phyloP scores from a whole-genome alignment of 1,140 invertebrate genomes.

The Drosophila ercepeae region DNA sequence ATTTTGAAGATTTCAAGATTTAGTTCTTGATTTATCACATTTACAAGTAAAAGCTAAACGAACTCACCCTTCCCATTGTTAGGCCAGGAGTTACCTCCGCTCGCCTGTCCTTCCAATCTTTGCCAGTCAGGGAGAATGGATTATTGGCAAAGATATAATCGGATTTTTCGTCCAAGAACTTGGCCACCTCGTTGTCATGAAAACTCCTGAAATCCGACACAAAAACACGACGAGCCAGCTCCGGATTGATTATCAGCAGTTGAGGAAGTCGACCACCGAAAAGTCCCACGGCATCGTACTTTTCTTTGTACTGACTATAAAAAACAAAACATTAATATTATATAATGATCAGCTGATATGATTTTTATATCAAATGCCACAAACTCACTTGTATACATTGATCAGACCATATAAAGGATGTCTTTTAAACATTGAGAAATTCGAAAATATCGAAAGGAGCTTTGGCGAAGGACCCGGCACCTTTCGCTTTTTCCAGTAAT shows the following conservation, averaged over 20 bases:
- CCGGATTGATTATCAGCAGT: constrained; percentile 84
- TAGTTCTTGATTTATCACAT: not conserved
- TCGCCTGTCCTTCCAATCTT: constrained; percentile 86
- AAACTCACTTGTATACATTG: constrained; percentile 61
- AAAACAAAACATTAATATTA: not conserved
- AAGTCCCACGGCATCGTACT: constrained; percentile 72
- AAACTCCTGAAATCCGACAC: constrained; percentile 85
- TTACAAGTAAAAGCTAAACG: no score
- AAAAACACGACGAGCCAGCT: constrained; percentile 84
- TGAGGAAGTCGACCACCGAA: constrained; percentile 59
- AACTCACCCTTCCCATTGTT: constrained; percentile 81
- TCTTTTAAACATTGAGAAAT: not conserved
- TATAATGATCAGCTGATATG: not conserved
- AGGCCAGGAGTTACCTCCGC: constrained; percentile 85
- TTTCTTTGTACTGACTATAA: constrained; percentile 53
- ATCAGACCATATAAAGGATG: constrained; percentile 5
- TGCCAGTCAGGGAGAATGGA: constrained; percentile 83
- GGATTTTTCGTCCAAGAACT: constrained; percentile 73
- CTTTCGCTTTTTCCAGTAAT: constrained; percentile 75
- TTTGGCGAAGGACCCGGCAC: constrained; percentile 71
- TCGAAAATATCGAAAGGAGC: constrained; percentile 32
- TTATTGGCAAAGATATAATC: constrained; percentile 84
- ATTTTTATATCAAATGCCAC: not conserved
- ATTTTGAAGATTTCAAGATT: not conserved
- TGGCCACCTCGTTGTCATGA: constrained; percentile 72